Evolutionary conservation across 2,797 vertebrate genomes (phyloP).

Genomic region (Acrossocheilus wenchowensis): DNA sequence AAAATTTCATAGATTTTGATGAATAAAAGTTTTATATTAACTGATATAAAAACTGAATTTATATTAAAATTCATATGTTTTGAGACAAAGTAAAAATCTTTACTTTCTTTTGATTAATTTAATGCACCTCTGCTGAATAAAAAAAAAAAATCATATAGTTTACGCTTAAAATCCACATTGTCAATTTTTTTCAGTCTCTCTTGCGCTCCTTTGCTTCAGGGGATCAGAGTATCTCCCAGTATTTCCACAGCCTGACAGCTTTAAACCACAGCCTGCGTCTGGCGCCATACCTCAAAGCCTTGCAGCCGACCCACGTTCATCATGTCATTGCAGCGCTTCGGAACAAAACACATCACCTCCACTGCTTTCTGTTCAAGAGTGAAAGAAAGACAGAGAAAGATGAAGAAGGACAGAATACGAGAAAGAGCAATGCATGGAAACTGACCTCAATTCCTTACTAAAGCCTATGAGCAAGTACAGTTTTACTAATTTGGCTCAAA

Average conservation of each 20-base stretch:
- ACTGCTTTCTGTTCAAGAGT: conserved; percentile 84
- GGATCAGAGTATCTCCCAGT: not conserved
- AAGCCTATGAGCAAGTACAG: conserved; percentile 32
- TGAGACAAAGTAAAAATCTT: not conserved
- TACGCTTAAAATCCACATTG: not conserved
- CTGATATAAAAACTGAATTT: not conserved
- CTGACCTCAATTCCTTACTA: conserved; percentile 15
- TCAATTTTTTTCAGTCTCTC: not conserved
- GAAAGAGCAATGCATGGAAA: conserved; percentile 31
- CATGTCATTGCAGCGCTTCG: conserved; percentile 94
- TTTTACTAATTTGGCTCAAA: conserved; percentile 35
- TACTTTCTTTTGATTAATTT: not conserved
- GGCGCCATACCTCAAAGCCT: conserved; percentile 87
- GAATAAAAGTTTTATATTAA: not conserved
- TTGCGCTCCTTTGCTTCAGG: not conserved
- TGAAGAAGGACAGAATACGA: conserved; percentile 5
- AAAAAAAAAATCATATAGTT: not conserved
- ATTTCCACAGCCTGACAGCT: conserved; percentile 37
- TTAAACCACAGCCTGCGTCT: conserved; percentile 32
- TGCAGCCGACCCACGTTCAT: conserved; percentile 94
- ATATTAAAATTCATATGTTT: not conserved
- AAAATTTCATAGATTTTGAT: too few species aligned
- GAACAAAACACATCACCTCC: conserved; percentile 95
- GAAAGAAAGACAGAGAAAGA: conserved; percentile 17
- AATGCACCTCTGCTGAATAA: not conserved